Percentiles rank a stretch among this genome's conserved stretches.
Conservation (phyloP, 2,888 invertebrate genomes). For the Tiliacea citrago region DNA sequence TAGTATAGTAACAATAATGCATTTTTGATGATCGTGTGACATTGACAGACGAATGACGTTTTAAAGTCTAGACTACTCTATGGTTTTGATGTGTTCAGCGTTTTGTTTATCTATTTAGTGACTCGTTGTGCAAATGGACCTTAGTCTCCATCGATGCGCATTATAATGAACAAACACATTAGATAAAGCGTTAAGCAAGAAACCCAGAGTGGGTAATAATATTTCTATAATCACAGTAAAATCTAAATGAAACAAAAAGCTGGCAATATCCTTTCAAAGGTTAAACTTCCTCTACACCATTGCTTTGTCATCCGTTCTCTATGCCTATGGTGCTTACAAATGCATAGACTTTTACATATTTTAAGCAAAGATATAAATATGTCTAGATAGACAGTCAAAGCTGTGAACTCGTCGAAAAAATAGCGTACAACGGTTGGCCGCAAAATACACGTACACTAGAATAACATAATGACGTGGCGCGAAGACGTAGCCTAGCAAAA, state of each 20-base stretch:
- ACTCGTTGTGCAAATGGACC: not conserved
- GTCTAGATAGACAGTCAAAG: too few relatives aligned
- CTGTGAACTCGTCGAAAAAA: too few relatives aligned
- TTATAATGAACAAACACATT: slow-evolving; percentile 6
- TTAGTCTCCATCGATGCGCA: not conserved
- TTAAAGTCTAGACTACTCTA: not conserved
- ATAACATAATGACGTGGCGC: too few relatives aligned
- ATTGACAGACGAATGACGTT: slow-evolving; percentile 1
- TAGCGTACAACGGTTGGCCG: too few relatives aligned
- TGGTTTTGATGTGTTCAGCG: not conserved
- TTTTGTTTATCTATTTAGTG: not conserved
- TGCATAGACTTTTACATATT: not conserved
- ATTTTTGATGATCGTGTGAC: slow-evolving; percentile 2
- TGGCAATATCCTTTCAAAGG: slow-evolving; percentile 53
- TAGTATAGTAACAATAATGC: not conserved
- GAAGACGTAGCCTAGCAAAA: too few relatives aligned
- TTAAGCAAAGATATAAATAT: too few relatives aligned
- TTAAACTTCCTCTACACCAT: slow-evolving; percentile 59
- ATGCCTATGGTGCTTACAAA: not conserved
- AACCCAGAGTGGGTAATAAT: not conserved
- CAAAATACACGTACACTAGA: too few relatives aligned
- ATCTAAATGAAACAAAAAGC: slow-evolving; percentile 34
- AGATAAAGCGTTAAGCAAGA: not conserved
- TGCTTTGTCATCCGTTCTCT: slow-evolving; percentile 50
- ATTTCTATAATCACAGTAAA: not conserved